A percentile compares a stretch with the other conserved stretches of the same genome.
Conservation (phyloP, 2,888 invertebrate genomes). For the Drosophila sordidapex region DNA sequence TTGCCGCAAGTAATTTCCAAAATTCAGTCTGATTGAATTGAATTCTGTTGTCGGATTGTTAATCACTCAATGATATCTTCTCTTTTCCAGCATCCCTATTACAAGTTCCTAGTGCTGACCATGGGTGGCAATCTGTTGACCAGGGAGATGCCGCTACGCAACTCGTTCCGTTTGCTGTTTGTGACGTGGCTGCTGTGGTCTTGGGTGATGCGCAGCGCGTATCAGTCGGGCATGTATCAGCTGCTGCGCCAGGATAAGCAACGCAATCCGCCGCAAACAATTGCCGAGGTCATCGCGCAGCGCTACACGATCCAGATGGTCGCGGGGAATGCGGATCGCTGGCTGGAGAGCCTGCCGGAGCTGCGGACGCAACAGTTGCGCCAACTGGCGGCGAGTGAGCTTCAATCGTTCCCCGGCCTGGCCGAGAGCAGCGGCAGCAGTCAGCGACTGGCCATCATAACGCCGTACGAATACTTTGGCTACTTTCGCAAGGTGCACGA, state of each 20-base stretch:
- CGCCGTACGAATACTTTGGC: conserved; percentile 78
- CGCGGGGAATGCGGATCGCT: conserved; percentile 55
- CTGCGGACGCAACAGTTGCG: conserved; percentile 48
- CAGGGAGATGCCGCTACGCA: conserved; percentile 53
- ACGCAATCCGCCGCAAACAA: conserved; percentile 72
- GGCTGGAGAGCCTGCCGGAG: conserved; percentile 62
- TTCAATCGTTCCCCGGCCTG: conserved; percentile 63
- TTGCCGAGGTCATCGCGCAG: conserved; percentile 63
- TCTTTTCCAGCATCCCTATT: conserved; percentile 48
- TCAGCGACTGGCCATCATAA: conserved; percentile 65
- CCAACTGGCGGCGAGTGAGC: conserved; percentile 59
- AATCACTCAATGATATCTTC: not conserved
- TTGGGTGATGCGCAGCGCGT: conserved; percentile 74
- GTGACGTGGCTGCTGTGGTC: conserved; percentile 72
- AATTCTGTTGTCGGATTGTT: not conserved
- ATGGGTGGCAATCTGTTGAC: conserved; percentile 58
- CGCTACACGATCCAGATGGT: conserved; percentile 64
- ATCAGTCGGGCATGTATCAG: conserved; percentile 80
- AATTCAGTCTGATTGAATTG: not conserved
- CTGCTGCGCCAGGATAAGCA: conserved; percentile 70
- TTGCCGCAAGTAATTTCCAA: conserved; percentile 10
- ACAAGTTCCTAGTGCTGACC: conserved; percentile 60
- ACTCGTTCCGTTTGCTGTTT: conserved; percentile 69
- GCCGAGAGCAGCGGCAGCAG: conserved; percentile 44
- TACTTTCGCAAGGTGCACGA: conserved; percentile 67